Evolutionary conservation across 2,113 vertebrate genomes (phyloP).

Genomic region (Chunga burmeisteri): DNA sequence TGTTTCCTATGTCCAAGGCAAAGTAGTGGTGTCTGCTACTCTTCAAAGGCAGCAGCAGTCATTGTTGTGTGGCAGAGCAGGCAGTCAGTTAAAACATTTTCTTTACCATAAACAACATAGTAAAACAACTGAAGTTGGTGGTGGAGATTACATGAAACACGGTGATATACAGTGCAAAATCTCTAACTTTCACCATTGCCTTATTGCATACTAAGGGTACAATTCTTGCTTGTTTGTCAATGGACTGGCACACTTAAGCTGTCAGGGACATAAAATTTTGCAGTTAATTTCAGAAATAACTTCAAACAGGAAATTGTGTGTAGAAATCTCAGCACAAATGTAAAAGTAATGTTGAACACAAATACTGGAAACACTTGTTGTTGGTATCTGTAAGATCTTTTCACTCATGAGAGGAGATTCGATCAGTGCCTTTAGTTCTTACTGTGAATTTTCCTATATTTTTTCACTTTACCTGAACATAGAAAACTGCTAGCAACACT

Average conservation of each 20-base stretch:
- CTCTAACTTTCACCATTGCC: not conserved
- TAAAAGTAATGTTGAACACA: not conserved
- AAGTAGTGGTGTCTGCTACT: not conserved
- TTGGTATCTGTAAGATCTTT: not conserved
- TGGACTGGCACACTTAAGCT: not conserved
- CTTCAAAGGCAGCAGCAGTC: not conserved
- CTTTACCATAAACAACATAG: not conserved
- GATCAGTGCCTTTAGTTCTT: not conserved
- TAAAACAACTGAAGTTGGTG: not conserved
- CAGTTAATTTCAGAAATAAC: not conserved
- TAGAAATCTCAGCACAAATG: not conserved
- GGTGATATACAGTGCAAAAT: not conserved
- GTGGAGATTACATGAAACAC: not conserved
- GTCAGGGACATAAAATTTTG: not conserved
- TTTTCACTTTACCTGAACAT: not conserved
- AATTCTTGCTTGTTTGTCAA: not conserved
- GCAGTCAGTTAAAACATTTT: not conserved
- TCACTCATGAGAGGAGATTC: accelerated
- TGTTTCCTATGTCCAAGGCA: not conserved
- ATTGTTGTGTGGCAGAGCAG: not conserved
- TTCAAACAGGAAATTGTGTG: not conserved
- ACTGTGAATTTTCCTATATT: not conserved
- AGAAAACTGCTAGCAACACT: not conserved
- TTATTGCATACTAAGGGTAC: not conserved
- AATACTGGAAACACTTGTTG: not conserved